A percentile compares a stretch with the other conserved stretches of the same genome.
These are phyloP conservation scores for Chiroxiphia lanceolata DNA, from an alignment of 2,797 vertebrate species.

Conservation along the genomic window DNA sequence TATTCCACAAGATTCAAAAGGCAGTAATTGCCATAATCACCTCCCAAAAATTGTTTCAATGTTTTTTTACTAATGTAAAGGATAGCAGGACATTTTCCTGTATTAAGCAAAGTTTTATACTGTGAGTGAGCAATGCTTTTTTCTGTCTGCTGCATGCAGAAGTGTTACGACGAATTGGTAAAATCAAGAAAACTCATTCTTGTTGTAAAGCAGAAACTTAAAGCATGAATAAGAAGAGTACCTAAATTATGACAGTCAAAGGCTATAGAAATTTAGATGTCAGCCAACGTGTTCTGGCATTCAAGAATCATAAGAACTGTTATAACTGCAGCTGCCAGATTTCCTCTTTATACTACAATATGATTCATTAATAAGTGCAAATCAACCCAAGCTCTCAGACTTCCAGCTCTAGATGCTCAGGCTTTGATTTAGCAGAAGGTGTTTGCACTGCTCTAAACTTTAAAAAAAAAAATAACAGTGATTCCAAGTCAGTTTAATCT, in stretches of 20 bases:
- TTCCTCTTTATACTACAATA: background rate
- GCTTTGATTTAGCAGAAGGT: background rate
- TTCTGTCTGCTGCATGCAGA: background rate
- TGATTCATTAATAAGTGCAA: background rate
- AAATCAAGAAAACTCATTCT: background rate
- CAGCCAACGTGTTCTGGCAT: conserved; percentile 1
- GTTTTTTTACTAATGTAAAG: background rate
- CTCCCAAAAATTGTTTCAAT: background rate
- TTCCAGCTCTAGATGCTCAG: background rate
- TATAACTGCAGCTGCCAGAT: background rate
- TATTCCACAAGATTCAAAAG: background rate
- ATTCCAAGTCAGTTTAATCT: background rate
- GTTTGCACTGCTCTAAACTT: background rate
- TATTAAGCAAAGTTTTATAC: background rate
- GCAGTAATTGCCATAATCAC: background rate
- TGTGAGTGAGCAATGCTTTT: background rate
- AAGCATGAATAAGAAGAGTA: background rate
- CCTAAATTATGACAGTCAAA: background rate
- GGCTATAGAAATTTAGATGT: background rate
- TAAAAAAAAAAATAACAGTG: background rate
- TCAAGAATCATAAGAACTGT: background rate
- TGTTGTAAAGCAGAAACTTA: background rate
- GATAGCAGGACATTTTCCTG: background rate
- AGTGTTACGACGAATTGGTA: background rate
- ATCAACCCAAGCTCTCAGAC: background rate